phyloP scores from a whole-genome alignment of 2,888 invertebrate species.

The Trilocha varians region DNA sequence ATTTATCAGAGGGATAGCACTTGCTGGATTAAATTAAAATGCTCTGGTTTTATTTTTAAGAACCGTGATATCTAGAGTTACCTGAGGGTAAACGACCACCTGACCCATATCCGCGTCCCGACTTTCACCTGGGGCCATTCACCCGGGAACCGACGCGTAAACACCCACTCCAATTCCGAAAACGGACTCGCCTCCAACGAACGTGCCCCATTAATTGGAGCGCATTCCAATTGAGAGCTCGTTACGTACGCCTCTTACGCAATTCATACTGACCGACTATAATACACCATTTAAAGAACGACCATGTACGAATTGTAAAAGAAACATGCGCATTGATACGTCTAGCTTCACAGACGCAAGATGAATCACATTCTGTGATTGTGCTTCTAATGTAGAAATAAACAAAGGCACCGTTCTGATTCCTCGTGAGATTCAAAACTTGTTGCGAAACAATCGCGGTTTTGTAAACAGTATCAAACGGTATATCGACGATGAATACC shows the following conservation, averaged over 20 bases:
- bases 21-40: too few relatives aligned
- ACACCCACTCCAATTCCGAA: constrained; percentile 58
- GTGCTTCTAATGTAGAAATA: background rate
- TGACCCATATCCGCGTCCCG: constrained; percentile 63
- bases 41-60: background rate
- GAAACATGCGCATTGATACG: background rate
- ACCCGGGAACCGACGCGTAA: constrained; percentile 61
- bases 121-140: constrained; percentile 67
- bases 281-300: background rate
- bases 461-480: constrained; percentile 16
- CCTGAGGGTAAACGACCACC: constrained; percentile 68
- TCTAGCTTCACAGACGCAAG: background rate
- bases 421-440: constrained; percentile 9
- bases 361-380: background rate
- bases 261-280: constrained; percentile 53
- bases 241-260: constrained; percentile 60
- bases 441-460: constrained; percentile 23
- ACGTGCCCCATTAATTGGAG: constrained; percentile 62
- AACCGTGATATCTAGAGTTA: constrained; percentile 26
- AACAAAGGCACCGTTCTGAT: background rate
- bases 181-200: constrained; percentile 49
- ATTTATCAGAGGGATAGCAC: too few relatives aligned
- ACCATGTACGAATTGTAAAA: background rate
- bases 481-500: constrained; percentile 17
- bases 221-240: constrained; percentile 69